phyloP scores from a whole-genome alignment of 2,888 invertebrate genomes.

The Calliopum simillimum region DNA sequence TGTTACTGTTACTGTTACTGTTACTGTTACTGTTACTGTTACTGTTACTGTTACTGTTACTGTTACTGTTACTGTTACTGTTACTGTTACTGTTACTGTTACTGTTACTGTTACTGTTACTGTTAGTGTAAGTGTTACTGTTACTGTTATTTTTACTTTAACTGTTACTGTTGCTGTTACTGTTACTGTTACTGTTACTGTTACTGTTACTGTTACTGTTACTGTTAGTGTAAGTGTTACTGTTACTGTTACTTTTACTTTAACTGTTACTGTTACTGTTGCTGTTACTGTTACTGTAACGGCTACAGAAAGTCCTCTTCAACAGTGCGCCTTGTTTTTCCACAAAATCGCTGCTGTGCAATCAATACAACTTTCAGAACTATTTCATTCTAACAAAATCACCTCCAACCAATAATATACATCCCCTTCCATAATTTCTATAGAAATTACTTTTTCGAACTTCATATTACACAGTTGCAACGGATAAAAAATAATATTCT shows the following conservation, averaged over 20 bases:
- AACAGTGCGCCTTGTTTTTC: no score
- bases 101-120: conserved; percentile 3
- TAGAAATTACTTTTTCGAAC: conserved; percentile 42
- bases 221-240: not conserved
- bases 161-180: not conserved
- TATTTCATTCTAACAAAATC: no score
- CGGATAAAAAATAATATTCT: not conserved
- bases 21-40: not conserved
- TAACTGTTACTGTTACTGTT: conserved; percentile 1
- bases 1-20: not conserved
- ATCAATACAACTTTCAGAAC: no score
- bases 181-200: conserved; percentile 6
- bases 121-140: conserved; percentile 5
- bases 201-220: not conserved
- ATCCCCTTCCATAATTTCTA: not conserved
- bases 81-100: not conserved
- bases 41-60: not conserved
- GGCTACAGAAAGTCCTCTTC: not conserved
- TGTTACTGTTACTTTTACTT: conserved; percentile 2
- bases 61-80: conserved; percentile 8
- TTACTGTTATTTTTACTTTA: conserved; percentile 2
- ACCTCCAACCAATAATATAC: no score
- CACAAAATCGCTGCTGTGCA: no score
- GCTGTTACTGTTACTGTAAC: conserved; percentile 7
- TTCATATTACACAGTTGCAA: conserved; percentile 35